Evolutionary conservation across 2,797 vertebrate species (phyloP).

Genomic region (Neosilurus hyrtlii): DNA sequence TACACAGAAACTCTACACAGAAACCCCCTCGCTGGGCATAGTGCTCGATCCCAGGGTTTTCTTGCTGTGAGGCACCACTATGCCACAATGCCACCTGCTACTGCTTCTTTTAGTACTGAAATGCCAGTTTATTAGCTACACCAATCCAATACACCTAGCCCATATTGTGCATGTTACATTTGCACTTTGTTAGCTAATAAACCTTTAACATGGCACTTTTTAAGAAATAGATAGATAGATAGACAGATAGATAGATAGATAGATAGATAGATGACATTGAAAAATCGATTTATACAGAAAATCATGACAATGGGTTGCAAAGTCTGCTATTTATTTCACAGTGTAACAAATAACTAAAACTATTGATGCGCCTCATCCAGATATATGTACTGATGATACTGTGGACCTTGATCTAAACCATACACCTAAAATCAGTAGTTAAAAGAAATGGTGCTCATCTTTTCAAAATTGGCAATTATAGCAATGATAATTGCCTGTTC

Average conservation of each 20-base stretch:
- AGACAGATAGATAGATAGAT: not conserved
- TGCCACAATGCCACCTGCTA: not conserved
- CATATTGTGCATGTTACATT: not conserved
- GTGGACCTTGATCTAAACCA: not conserved
- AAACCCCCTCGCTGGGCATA: too few species aligned
- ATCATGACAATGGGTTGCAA: not conserved
- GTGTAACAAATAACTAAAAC: conserved; percentile 2
- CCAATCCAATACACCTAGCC: not conserved
- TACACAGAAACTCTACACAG: too few species aligned
- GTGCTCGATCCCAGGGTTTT: too few species aligned
- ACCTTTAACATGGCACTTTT: not conserved
- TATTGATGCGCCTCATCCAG: not conserved
- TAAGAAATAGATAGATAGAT: too few species aligned
- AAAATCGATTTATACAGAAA: not conserved
- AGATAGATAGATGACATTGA: not conserved
- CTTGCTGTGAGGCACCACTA: too few species aligned
- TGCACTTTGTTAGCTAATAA: not conserved
- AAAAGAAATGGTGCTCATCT: not conserved
- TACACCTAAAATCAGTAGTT: not conserved
- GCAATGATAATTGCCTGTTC: conserved; percentile 36
- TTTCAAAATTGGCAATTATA: conserved; percentile 33
- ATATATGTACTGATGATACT: not conserved
- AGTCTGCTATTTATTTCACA: not conserved
- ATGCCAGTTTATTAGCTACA: not conserved
- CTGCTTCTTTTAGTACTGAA: not conserved